Evolutionary conservation across 30 jellyfish, hydroid and myxozoan genomes (phyloP), one percentile per base, ranked within the genome.

Genomic region (Morbakka virulenta): DNA sequence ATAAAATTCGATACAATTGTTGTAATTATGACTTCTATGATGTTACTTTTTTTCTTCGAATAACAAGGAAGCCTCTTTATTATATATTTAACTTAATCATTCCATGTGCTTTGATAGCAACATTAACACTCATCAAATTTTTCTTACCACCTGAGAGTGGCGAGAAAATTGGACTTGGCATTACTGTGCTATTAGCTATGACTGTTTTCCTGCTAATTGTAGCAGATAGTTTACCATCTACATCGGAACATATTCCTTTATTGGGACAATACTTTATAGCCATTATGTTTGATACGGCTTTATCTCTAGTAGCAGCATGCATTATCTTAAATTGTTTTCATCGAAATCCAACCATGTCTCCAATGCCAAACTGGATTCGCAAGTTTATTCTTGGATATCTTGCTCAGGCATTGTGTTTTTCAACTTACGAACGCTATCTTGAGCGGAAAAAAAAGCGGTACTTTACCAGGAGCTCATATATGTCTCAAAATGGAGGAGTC

Each of bases 111-210:
- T 34, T 84, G 29, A 84, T 84, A 4, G 88, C 95, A 1, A 74
- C 95, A 28, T 49, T 84, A 83, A 84, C 95, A 29, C 50, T 84
- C 67, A 84, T 84, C 6, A 84, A 84, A 82, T 84, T 84, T 78
- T 84, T 84, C 66, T 41, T 84, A 61, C 95, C 95, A 25, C 95
- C 95, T 1, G 95, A 84, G 48, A 72, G 89, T 3, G 95, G 95
- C 2, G 95, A 84, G 35, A 84, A 84, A 41, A 84, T 84, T 34
- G 95, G 95, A 27, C 89, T 84, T 28, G 95, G 95, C 80, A 84
- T 84, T 2, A 84, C 95, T 0, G 95, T 84, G 25, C 81, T 84
- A 0, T 78, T 84, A 13, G 95, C 95, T 2, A 84, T 84, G 95
- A 84, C 95, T 2, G 95, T 84, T 26, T 84, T 84, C 49, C 74